Percentiles rank a stretch among this genome's conserved stretches.
phyloP scores from a whole-genome alignment of 2,797 vertebrate genomes.

The Thamnophis elegans region DNA sequence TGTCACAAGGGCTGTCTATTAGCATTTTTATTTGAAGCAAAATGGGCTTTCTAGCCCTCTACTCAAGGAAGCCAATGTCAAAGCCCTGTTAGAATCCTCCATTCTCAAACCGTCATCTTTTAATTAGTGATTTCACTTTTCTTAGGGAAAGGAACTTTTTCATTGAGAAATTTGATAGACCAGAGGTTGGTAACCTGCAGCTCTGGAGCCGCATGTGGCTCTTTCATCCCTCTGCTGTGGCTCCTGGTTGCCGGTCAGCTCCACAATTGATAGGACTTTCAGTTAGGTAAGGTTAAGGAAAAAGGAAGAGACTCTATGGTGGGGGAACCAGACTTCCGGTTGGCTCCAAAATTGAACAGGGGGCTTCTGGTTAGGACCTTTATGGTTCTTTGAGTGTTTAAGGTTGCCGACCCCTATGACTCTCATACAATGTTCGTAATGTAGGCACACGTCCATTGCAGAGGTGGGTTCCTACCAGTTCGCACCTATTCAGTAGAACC shows the following conservation, averaged over 20 bases:
- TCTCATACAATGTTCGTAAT: background rate
- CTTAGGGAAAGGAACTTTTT: background rate
- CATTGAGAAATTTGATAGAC: background rate
- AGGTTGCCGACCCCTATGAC: background rate
- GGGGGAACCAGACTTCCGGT: no score
- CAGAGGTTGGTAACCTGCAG: background rate
- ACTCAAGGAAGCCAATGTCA: background rate
- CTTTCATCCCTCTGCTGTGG: no score
- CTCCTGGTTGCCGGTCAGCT: no score
- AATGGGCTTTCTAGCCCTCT: background rate
- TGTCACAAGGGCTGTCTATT: background rate
- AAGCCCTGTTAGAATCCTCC: background rate
- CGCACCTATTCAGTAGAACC: no score
- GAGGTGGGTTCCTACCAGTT: no score
- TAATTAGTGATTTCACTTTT: background rate
- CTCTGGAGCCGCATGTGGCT: no score
- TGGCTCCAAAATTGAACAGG: no score
- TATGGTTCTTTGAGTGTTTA: no score
- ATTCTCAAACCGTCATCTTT: background rate
- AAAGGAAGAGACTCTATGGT: no score
- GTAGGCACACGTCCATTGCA: fast-evolving
- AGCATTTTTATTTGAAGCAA: background rate
- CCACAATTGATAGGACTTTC: no score
- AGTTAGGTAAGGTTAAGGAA: no score
- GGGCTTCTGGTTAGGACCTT: no score